Evolutionary conservation across 2,888 invertebrate genomes (phyloP).

Genomic region (Pachycephus smyrnensis): DNA sequence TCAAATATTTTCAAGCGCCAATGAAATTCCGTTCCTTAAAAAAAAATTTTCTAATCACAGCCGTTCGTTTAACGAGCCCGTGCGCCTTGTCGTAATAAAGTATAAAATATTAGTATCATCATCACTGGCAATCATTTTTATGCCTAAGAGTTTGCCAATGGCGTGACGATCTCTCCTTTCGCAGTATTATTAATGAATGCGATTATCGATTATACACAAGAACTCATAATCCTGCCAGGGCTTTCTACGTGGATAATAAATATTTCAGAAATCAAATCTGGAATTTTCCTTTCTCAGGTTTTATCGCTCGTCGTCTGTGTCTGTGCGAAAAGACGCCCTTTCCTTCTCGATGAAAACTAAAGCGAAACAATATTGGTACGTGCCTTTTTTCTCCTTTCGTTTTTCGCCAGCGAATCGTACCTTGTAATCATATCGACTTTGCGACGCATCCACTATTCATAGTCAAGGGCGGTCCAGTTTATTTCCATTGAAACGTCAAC

Average conservation of each 20-base stretch:
- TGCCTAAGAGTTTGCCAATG: neutral
- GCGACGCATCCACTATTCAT: neutral
- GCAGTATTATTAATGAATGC: neutral
- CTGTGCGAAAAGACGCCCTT: neutral
- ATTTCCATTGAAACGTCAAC: neutral
- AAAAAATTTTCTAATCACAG: too few species aligned
- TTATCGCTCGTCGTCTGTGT: neutral
- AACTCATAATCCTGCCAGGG: neutral
- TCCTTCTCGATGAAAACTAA: neutral
- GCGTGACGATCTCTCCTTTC: neutral
- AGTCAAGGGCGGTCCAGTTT: neutral
- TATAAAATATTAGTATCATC: neutral
- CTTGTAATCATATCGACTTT: neutral
- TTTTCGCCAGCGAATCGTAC: neutral
- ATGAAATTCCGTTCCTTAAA: too few species aligned
- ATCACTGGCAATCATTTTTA: neutral
- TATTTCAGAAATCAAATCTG: neutral
- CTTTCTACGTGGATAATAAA: neutral
- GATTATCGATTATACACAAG: neutral
- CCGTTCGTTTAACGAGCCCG: neutral
- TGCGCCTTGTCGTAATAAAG: neutral
- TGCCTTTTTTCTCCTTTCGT: neutral
- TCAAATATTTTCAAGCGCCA: too few species aligned
- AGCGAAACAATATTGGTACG: neutral
- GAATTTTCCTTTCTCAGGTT: neutral